Base-by-base conservation (phyloP, 1,140 invertebrate genomes). In the Pseudoatta argentina region DNA sequence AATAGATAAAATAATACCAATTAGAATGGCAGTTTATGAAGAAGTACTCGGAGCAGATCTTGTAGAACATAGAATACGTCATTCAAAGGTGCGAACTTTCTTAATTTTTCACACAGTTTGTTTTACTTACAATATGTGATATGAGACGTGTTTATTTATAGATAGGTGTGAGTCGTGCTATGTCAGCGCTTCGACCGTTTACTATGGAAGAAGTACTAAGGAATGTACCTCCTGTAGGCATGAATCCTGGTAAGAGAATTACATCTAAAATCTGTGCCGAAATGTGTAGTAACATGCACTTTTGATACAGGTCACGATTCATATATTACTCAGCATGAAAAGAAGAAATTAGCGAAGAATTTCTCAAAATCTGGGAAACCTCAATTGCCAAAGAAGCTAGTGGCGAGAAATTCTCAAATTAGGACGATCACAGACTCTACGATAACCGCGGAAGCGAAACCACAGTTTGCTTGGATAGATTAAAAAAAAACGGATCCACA, bases 1-100 rank as follows among this genome's bases (percentile, higher is more conserved):
- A 30, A 97, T 98, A 12, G 97, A 98, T 92, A 97, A 96, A 92
- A 95, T 98, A 5, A 95, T 98, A 90, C 97, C 97, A 8, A 98
- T 99, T 75, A 96, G 98, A 51, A 98, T 99, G 97, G 96, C 97
- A 69, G 96, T 97, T 1, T 96, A 98, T 83, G 97, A 98, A 75
- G 98, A 99, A 93, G 95, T 98, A 24, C 93, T 98, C 0, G 98
- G 98, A 3, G 98, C 98, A 16, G 98, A 99, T 96, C 95, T 98
- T 18, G 97, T 97, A 0, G 98, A 99, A 93, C 98, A 99, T 94
- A 96, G 96, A 67, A 97, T 99, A 75, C 94, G 95, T 88, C 96
- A 97, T 92, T 95, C 96, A 44, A 94, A 96, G 92, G 96, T 96
- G 86, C 87, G 83, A 71, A 86, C 66, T 78, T 53, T n/a, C 27